Percentiles rank a stretch among this genome's conserved stretches.
Evolutionary conservation across 1,140 invertebrate genomes (phyloP).

Genomic region (Meloidogyne chitwoodi): DNA sequence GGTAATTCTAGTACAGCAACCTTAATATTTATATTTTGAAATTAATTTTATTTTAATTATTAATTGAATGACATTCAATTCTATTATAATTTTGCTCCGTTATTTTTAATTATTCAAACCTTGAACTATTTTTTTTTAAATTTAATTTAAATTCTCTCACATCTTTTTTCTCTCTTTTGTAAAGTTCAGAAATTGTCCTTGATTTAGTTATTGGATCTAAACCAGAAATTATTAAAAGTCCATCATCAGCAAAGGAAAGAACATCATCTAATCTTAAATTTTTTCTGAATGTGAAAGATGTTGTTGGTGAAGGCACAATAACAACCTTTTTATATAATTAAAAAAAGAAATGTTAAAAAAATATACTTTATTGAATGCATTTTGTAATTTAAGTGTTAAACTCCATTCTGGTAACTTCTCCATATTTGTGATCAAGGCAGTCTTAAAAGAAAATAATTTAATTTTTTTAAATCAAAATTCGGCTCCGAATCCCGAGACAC

Average conservation of each 20-base stretch:
- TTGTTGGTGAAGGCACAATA: slow-evolving; percentile 27
- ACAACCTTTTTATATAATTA: slow-evolving; percentile 30
- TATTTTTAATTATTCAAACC: too few relatives aligned
- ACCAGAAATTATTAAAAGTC: slow-evolving; percentile 33
- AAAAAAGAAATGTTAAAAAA: neutral
- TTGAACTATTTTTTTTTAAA: neutral
- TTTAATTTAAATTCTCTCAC: slow-evolving; percentile 10
- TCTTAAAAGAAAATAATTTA: slow-evolving; percentile 14
- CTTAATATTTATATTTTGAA: slow-evolving; percentile 1
- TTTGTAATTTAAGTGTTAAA: slow-evolving; percentile 41
- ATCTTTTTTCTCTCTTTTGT: slow-evolving; percentile 14
- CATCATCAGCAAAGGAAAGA: slow-evolving; percentile 47
- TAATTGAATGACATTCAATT: too few relatives aligned
- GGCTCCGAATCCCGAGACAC: too few relatives aligned
- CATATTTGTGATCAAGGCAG: slow-evolving; percentile 27
- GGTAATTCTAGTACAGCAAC: neutral
- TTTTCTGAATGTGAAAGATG: slow-evolving; percentile 2
- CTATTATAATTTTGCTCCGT: too few relatives aligned
- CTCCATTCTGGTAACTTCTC: slow-evolving; percentile 44
- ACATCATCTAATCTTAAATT: slow-evolving; percentile 44
- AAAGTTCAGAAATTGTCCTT: slow-evolving; percentile 2
- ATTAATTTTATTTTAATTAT: neutral
- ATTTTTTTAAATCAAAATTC: neutral
- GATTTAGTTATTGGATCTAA: slow-evolving; percentile 13
- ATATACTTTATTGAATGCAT: slow-evolving; percentile 47